Evolutionary conservation across 2,113 vertebrate genomes (phyloP).

Genomic region (Neolamprologus kungweensis): DNA sequence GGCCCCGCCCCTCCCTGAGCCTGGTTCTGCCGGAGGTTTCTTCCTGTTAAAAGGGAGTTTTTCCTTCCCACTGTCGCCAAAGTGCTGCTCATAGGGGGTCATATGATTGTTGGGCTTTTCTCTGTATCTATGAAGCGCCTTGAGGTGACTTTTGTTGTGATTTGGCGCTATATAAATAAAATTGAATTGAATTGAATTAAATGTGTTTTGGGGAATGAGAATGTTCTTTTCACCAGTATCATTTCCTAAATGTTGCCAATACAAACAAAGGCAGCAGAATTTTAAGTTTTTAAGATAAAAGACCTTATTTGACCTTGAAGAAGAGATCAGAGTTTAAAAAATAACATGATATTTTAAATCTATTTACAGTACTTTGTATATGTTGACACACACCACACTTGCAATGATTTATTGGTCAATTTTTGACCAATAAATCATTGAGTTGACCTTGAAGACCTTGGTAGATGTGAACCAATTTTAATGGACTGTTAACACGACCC

Average conservation of each 20-base stretch:
- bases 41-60: too few species aligned
- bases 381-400: neutral
- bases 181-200: too few species aligned
- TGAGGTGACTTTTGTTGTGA: too few species aligned
- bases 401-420: neutral
- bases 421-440: neutral
- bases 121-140: too few species aligned
- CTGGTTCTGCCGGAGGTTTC: too few species aligned
- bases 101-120: too few species aligned
- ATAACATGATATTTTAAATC: neutral
- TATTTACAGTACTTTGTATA: neutral
- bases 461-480: neutral
- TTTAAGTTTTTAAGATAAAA: neutral
- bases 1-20: too few species aligned
- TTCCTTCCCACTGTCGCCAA: too few species aligned
- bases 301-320: neutral
- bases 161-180: too few species aligned
- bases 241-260: neutral
- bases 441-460: neutral
- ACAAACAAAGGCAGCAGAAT: neutral
- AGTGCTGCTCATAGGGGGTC: too few species aligned
- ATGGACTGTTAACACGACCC: fast-evolving
- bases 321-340: neutral
- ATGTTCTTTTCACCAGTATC: neutral
- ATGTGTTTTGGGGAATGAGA: neutral